A percentile compares a stretch with the other conserved stretches of the same genome.
phyloP scores from a whole-genome alignment of 1,140 invertebrate genomes.

The Polypedilum pembai region DNA sequence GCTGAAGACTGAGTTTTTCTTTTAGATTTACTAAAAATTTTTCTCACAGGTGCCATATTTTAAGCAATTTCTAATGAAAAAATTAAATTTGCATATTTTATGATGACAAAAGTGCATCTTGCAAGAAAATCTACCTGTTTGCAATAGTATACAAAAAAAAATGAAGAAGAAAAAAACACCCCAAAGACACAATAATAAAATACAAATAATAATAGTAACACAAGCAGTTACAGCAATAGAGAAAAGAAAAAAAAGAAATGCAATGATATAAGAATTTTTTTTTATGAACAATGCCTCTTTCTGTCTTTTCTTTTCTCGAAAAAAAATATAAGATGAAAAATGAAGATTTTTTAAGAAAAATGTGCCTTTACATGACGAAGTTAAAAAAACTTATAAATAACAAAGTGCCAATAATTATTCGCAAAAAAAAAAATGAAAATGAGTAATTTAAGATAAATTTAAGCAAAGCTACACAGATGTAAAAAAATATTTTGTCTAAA shows the following conservation, averaged over 20 bases:
- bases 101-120: not conserved
- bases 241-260: not conserved
- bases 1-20: not conserved
- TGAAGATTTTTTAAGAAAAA: constrained; percentile 3
- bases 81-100: not conserved
- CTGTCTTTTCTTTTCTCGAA: not conserved
- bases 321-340: not conserved
- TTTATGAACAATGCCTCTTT: not conserved
- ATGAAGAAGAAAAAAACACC: too few relatives aligned
- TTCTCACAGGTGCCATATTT: constrained; percentile 23
- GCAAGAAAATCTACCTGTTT: too few relatives aligned
- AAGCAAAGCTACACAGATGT: not conserved
- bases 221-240: not conserved
- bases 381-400: not conserved
- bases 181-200: too few relatives aligned
- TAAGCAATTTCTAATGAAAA: not conserved
- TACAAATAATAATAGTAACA: too few relatives aligned
- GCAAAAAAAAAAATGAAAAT: not conserved
- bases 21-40: not conserved
- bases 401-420: not conserved
- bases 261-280: constrained; percentile 3
- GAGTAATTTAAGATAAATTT: not conserved
- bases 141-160: too few relatives aligned
- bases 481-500: constrained; percentile 8
- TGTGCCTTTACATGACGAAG: not conserved